Percentiles rank a stretch among this genome's conserved stretches.
Conservation (phyloP, 2,888 invertebrate species). For the Epirrhoe tristata region DNA sequence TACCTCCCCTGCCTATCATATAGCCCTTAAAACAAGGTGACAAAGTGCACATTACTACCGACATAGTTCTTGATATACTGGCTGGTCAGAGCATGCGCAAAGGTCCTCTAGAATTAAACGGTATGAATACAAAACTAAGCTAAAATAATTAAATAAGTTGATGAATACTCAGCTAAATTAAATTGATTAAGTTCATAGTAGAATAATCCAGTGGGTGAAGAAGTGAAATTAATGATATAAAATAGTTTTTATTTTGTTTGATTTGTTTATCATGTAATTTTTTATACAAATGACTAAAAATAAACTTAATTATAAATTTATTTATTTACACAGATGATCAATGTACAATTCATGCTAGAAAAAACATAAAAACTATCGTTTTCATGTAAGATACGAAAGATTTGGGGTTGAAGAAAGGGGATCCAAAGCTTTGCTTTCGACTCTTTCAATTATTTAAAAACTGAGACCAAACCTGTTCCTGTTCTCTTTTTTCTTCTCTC, state of each 20-base stretch:
- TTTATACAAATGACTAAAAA: too few relatives aligned
- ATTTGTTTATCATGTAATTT: too few relatives aligned
- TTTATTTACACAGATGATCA: too few relatives aligned
- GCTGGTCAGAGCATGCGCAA: constrained; percentile 6
- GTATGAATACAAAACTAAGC: constrained; percentile 1
- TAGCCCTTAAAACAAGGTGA: not conserved
- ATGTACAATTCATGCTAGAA: too few relatives aligned
- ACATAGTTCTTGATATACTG: not conserved
- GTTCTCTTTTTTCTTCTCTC: too few relatives aligned
- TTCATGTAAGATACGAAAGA: too few relatives aligned
- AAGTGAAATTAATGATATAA: not conserved
- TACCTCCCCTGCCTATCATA: not conserved
- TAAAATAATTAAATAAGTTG: not conserved
- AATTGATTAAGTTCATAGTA: not conserved
- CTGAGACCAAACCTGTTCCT: too few relatives aligned
- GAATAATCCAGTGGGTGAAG: not conserved
- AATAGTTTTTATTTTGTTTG: not conserved
- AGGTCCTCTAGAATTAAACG: not conserved
- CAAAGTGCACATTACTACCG: not conserved
- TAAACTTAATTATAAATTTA: too few relatives aligned
- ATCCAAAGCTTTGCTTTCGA: too few relatives aligned
- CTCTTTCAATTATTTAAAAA: too few relatives aligned
- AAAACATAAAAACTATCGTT: too few relatives aligned
- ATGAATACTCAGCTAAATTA: not conserved
- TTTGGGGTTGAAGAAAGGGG: too few relatives aligned